Evolutionary conservation across 1,140 invertebrate genomes (phyloP).

Genomic region (Eupristina koningsbergeri): DNA sequence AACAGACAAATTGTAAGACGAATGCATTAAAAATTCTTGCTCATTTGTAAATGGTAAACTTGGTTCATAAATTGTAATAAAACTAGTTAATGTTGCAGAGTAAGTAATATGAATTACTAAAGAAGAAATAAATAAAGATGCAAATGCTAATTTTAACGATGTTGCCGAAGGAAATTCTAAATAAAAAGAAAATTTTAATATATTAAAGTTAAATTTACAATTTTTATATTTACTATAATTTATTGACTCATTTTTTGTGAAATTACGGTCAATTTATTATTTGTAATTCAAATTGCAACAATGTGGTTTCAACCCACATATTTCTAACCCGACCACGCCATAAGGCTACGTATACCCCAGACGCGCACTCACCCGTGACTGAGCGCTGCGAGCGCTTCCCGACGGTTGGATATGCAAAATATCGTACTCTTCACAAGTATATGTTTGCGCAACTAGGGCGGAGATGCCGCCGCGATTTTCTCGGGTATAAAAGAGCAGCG

Average conservation of each 20-base stretch:
- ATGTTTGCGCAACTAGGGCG: too few relatives aligned
- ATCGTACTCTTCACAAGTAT: too few relatives aligned
- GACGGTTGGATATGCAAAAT: too few relatives aligned
- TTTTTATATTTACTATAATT: not conserved
- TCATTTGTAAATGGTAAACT: slow-evolving; percentile 32
- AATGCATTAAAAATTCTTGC: slow-evolving; percentile 31
- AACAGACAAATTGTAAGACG: slow-evolving; percentile 23
- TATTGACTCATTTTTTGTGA: not conserved
- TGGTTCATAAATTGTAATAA: not conserved
- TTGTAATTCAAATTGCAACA: too few relatives aligned
- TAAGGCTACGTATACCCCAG: too few relatives aligned
- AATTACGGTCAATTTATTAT: not conserved
- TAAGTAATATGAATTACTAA: slow-evolving; percentile 33
- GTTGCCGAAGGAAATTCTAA: slow-evolving; percentile 36
- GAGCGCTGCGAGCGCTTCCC: too few relatives aligned
- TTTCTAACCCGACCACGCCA: too few relatives aligned
- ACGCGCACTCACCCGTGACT: too few relatives aligned
- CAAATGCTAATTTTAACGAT: slow-evolving; percentile 28
- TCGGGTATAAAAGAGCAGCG: too few relatives aligned
- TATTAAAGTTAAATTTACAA: not conserved
- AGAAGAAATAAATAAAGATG: slow-evolving; percentile 26
- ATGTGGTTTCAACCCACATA: too few relatives aligned
- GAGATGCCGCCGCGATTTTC: too few relatives aligned
- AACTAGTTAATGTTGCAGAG: slow-evolving; percentile 40
- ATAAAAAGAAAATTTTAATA: not conserved